A percentile compares a stretch with the other conserved stretches of the same genome.
These are phyloP conservation scores for Laticauda colubrina DNA, from an alignment of 2,113 vertebrate species.

Conservation along the genomic window DNA sequence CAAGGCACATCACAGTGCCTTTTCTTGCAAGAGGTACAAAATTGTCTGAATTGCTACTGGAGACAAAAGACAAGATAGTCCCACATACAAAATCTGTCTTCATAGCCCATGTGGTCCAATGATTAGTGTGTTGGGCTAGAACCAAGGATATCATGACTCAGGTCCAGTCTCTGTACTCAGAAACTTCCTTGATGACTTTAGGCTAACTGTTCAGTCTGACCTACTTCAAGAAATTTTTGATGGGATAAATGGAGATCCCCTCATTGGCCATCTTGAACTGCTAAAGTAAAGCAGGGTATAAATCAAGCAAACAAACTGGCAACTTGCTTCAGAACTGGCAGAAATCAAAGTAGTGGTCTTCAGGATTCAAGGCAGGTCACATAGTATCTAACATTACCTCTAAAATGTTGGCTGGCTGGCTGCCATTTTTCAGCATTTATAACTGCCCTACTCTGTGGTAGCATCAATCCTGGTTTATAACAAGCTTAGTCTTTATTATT, in stretches of 20 bases:
- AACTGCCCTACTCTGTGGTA: background rate
- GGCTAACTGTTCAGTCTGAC: background rate
- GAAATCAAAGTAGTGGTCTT: background rate
- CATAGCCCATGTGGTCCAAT: background rate
- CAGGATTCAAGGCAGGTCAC: background rate
- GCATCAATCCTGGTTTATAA: background rate
- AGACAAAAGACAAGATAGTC: background rate
- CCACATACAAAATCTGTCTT: background rate
- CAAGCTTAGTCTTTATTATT: background rate
- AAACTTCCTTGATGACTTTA: background rate
- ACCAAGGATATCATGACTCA: background rate
- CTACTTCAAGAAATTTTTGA: background rate
- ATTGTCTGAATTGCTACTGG: background rate
- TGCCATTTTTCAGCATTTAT: background rate
- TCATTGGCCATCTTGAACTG: background rate
- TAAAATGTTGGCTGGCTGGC: background rate
- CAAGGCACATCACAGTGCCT: background rate
- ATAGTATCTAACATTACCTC: background rate
- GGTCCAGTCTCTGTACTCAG: background rate
- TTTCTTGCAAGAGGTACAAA: background rate
- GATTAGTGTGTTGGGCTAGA: background rate
- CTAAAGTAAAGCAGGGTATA: background rate
- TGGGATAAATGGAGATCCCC: background rate
- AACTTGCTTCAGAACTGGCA: background rate
- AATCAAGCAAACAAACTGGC: background rate